Evolutionary conservation across 2,113 vertebrate genomes (phyloP).

Genomic region (Stegostoma tigrinum): DNA sequence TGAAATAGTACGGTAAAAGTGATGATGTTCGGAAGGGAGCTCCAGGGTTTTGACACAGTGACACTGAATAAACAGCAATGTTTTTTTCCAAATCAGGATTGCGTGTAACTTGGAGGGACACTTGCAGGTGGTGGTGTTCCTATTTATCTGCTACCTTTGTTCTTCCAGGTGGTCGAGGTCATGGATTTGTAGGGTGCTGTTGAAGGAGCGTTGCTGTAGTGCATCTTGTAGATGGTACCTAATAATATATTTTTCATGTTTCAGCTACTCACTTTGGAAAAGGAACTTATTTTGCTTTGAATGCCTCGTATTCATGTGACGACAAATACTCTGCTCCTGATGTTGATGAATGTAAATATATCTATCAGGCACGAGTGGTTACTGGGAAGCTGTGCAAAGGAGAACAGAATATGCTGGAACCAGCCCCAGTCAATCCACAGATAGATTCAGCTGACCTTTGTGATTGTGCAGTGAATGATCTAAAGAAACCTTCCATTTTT

Average conservation of each 20-base stretch:
- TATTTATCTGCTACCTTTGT: too few relatives aligned
- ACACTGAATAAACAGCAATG: too few relatives aligned
- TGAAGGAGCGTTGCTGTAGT: too few relatives aligned
- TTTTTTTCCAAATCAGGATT: too few relatives aligned
- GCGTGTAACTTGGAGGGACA: too few relatives aligned
- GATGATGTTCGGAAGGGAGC: too few relatives aligned
- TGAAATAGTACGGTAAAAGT: too few relatives aligned
- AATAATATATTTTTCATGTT: not conserved
- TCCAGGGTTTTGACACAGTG: too few relatives aligned
- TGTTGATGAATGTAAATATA: slow-evolving; percentile 46
- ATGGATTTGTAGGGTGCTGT: too few relatives aligned
- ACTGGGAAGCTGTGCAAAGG: slow-evolving; percentile 49
- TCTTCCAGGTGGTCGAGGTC: too few relatives aligned
- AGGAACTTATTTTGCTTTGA: slow-evolving; percentile 56
- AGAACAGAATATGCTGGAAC: slow-evolving; percentile 40
- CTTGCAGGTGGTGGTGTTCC: too few relatives aligned
- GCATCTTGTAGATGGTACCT: not conserved
- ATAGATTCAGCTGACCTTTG: slow-evolving; percentile 43
- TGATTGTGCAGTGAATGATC: slow-evolving; percentile 54
- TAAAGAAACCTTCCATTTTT: slow-evolving; percentile 48
- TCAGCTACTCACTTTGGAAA: slow-evolving; percentile 45
- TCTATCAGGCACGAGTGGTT: slow-evolving; percentile 56
- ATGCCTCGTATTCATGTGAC: slow-evolving; percentile 48
- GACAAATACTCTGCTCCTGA: slow-evolving; percentile 45
- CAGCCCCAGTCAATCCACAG: slow-evolving; percentile 39